Evolutionary conservation across 2,113 vertebrate species (phyloP), one percentile per base, ranked within the genome.

Genomic region (Rhipidura dahli): DNA sequence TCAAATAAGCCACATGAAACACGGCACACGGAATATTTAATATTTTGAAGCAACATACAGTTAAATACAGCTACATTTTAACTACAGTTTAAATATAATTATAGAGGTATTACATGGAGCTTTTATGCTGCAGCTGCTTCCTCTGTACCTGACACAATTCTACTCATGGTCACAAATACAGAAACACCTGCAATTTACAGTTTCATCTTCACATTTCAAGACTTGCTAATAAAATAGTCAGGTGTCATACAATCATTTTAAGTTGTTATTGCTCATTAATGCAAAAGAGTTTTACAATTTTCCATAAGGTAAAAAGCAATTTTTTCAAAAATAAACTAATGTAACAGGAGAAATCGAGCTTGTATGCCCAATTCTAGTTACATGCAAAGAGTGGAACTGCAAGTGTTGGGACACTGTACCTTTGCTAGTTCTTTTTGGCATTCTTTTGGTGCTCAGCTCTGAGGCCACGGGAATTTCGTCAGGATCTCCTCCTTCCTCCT

Each of bases 401-500:
- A 27, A 57, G 10, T 22, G 21, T 21, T 40, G 39, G 44, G 30
- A 73, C 76, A 59, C 19, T 1, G 0, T 98, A 99, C 99, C 99
- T 99, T 98, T 99, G 72, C 97, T 94, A 24, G 96, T 92, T 77
- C 99, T 98, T 90, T 99, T 99, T 12, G 98, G 96, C 4, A 89
- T 93, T 83, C 97, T 99, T 93, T 99, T 99, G 22, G 96, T 97
- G 17, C 94, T 93, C 50, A 98, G 96, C 33, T 99, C 99, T 6
- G 98, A 97, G 30, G 96, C 79, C 80, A 99, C 80, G 7, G 98
- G 94, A 24, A 99, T 98, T 95, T 99, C 99, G 18, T 99, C 99
- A 47, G 99, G 99, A 96, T 99, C 99, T 39, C 99, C 99, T 19
- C 99, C 99, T 96, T 99, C 99, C 24, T 99, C 99, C 87, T 99